Evolutionary conservation across 2,113 vertebrate species (phyloP).

Genomic region (Myodes glareolus): DNA sequence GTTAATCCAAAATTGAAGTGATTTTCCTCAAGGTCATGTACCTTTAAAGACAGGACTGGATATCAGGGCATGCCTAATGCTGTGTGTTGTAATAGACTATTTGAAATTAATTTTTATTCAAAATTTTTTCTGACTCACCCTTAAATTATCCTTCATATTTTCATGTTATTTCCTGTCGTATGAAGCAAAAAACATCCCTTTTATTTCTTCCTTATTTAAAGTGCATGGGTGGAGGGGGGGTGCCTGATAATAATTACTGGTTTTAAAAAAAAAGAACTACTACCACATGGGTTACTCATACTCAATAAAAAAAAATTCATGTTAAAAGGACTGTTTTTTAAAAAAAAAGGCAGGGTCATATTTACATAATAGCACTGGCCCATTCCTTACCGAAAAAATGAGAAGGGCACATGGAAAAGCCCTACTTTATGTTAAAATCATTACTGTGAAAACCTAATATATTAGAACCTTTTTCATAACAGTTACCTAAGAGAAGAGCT

Average conservation of each 20-base stretch:
- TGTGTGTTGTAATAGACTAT: not conserved
- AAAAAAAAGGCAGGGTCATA: not conserved
- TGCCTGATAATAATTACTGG: not conserved
- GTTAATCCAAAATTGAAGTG: not conserved
- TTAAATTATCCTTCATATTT: not conserved
- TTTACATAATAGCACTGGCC: not conserved
- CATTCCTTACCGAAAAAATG: not conserved
- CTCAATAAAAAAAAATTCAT: not conserved
- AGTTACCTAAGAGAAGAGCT: not conserved
- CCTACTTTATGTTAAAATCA: not conserved
- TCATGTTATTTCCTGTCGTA: not conserved
- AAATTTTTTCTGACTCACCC: not conserved
- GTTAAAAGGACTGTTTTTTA: not conserved
- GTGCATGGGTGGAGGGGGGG: not conserved
- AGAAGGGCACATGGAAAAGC: not conserved
- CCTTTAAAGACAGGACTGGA: not conserved
- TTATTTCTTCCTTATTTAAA: slow-evolving; percentile 49
- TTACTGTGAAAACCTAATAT: not conserved
- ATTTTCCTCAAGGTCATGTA: not conserved
- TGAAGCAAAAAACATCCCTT: not conserved
- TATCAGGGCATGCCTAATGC: not conserved
- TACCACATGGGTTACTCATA: not conserved
- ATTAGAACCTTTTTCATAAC: not conserved
- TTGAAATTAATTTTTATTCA: not conserved
- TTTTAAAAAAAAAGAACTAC: not conserved